These are phyloP conservation scores for Timema podura DNA, from an alignment of 2,888 invertebrate genomes.

Conservation along the genomic window DNA sequence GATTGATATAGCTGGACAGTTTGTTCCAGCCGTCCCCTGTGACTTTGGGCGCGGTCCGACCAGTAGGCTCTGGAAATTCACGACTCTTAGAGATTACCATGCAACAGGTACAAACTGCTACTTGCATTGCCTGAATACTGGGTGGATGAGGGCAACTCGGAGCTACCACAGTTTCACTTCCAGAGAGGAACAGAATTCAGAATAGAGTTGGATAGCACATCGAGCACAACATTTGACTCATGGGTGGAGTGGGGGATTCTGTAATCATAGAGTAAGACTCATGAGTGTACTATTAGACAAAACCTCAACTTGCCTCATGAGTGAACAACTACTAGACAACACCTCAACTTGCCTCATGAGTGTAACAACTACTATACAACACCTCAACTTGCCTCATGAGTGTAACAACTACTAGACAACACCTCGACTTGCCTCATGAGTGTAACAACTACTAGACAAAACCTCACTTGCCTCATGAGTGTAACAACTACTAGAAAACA, in stretches of 20 bases:
- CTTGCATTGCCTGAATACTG: constrained; percentile 21
- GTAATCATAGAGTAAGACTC: not conserved
- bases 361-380: too few species aligned
- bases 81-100: not conserved
- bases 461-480: too few species aligned
- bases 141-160: not conserved
- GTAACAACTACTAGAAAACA: too few species aligned
- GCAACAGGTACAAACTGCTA: not conserved
- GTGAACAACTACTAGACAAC: too few species aligned
- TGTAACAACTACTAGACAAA: too few species aligned
- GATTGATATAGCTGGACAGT: constrained; percentile 30
- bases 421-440: too few species aligned
- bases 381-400: too few species aligned
- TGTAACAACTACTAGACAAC: too few species aligned
- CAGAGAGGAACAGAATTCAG: not conserved
- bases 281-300: not conserved
- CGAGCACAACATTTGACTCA: too few species aligned
- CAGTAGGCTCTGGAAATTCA: constrained; percentile 44
- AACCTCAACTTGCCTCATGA: not conserved
- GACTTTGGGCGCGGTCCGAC: constrained; percentile 45
- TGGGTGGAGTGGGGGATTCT: not conserved
- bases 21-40: constrained; percentile 46
- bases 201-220: not conserved
- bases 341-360: too few species aligned
- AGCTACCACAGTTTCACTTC: not conserved